Conservation (phyloP, 1,140 invertebrate genomes). For the Triops cancriformis region DNA sequence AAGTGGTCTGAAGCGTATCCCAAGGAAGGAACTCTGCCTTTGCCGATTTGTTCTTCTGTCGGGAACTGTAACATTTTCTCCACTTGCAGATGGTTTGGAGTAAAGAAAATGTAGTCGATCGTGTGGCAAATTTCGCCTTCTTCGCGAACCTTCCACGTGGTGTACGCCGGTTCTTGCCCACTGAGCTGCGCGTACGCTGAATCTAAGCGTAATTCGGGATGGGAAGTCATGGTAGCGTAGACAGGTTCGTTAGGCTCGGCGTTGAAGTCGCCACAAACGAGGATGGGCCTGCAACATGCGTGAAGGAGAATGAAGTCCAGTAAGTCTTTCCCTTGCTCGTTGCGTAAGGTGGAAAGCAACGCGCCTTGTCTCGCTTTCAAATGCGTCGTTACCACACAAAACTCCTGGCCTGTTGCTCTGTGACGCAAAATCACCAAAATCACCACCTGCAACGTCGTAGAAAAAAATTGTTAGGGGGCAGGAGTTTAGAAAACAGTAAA, state of each 20-base stretch:
- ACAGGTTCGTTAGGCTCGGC: conserved; percentile 64
- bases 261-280: conserved; percentile 71
- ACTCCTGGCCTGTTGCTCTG: conserved; percentile 46
- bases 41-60: conserved; percentile 55
- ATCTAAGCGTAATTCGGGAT: conserved; percentile 33
- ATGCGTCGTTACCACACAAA: conserved; percentile 66
- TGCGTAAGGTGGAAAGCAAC: conserved; percentile 55
- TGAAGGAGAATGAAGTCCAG: conserved; percentile 50
- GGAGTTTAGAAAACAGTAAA: not conserved
- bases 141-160: conserved; percentile 67
- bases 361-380: conserved; percentile 64
- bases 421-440: conserved; percentile 50
- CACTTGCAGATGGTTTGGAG: conserved; percentile 45
- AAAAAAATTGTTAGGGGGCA: conserved; percentile 19
- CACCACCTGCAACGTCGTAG: conserved; percentile 48
- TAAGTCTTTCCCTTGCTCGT: conserved; percentile 66
- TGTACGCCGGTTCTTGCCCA: conserved; percentile 55
- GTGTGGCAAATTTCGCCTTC: conserved; percentile 63
- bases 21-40: conserved; percentile 55
- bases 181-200: conserved; percentile 35
- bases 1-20: conserved; percentile 72
- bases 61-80: conserved; percentile 56
- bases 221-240: conserved; percentile 50
- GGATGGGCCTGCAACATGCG: conserved; percentile 43
- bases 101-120: conserved; percentile 71